Evolutionary conservation across 1,140 invertebrate species (phyloP).

Genomic region (Nephila pilipes): DNA sequence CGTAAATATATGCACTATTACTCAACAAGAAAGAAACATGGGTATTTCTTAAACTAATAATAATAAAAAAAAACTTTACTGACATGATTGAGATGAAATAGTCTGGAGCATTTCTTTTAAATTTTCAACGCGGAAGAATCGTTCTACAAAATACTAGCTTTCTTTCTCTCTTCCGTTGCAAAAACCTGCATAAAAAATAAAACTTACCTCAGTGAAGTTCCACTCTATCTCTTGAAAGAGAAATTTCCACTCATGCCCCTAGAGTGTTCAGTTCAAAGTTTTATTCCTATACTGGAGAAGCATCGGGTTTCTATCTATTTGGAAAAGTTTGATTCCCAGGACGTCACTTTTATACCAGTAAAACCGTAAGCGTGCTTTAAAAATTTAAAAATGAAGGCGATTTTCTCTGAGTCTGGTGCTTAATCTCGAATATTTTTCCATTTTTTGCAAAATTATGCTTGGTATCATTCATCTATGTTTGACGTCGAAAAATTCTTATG

Average conservation of each 20-base stretch:
- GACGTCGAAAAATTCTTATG: background rate
- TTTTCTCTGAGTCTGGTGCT: background rate
- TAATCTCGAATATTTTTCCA: background rate
- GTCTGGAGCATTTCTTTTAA: constrained; percentile 12
- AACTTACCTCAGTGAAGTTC: constrained; percentile 15
- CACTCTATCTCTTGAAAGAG: constrained; percentile 36
- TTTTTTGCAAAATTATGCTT: background rate
- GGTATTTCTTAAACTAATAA: constrained; percentile 9
- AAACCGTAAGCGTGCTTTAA: constrained; percentile 34
- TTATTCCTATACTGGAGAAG: constrained; percentile 16
- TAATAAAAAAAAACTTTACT: background rate
- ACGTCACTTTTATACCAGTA: constrained; percentile 7
- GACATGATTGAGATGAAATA: constrained; percentile 7
- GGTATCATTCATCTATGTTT: background rate
- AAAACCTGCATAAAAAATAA: constrained; percentile 39
- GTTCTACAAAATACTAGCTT: constrained; percentile 23
- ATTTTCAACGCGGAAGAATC: constrained; percentile 21
- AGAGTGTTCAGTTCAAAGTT: constrained; percentile 39
- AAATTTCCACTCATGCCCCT: constrained; percentile 53
- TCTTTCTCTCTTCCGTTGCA: constrained; percentile 1
- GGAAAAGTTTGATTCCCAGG: constrained; percentile 32
- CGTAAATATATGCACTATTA: background rate
- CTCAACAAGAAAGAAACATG: background rate
- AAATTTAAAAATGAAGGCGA: constrained; percentile 10
- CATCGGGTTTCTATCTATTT: constrained; percentile 48